A percentile compares a stretch with the other conserved stretches of the same genome.
phyloP scores from a whole-genome alignment of 2,113 vertebrate genomes.

The Lasiurus cinereus region DNA sequence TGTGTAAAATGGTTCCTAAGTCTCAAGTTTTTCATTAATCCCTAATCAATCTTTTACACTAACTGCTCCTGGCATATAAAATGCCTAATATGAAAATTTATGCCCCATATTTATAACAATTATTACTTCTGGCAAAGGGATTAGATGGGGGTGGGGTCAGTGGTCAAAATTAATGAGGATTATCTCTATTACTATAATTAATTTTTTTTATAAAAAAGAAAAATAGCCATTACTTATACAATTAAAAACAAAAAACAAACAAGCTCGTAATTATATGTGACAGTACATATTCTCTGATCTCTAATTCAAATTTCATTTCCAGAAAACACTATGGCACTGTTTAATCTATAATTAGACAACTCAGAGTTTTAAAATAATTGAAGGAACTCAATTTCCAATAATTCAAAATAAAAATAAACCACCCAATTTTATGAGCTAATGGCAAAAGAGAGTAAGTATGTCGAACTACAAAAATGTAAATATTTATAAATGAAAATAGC shows the following conservation, averaged over 20 bases:
- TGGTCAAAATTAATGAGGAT: conserved; percentile 9
- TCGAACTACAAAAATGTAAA: conserved; percentile 16
- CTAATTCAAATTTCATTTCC: conserved; percentile 45
- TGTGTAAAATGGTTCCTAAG: neutral
- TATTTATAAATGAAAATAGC: conserved; percentile 28
- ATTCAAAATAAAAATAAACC: neutral
- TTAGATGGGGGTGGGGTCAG: fast-evolving
- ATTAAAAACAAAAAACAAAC: conserved; percentile 17
- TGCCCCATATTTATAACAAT: neutral
- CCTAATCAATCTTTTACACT: neutral
- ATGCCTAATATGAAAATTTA: conserved; percentile 25
- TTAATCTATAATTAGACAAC: neutral
- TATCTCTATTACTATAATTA: neutral
- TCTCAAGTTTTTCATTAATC: conserved; percentile 44
- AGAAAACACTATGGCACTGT: neutral
- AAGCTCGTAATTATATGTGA: neutral
- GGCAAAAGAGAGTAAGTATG: neutral
- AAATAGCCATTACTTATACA: neutral
- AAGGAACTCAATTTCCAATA: neutral
- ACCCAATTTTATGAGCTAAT: neutral
- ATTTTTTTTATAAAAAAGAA: neutral
- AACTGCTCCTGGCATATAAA: neutral
- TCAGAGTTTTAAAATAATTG: conserved; percentile 3
- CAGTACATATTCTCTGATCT: neutral
- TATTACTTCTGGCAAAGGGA: neutral